Evolutionary conservation across 1,140 invertebrate species (phyloP).

Genomic region (Heliconius congener): DNA sequence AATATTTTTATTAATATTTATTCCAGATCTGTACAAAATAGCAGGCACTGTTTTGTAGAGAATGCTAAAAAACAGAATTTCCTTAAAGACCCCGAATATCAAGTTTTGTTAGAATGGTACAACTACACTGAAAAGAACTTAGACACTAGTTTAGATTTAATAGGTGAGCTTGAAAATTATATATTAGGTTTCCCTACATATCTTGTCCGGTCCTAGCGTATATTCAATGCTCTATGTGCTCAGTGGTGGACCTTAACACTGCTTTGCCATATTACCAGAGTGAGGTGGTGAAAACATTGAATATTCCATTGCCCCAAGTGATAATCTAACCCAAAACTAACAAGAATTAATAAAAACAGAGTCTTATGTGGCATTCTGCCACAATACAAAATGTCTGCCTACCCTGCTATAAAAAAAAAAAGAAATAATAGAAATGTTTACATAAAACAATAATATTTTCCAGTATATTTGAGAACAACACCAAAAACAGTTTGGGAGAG

Average conservation of each 20-base stretch:
- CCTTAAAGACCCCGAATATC: slow-evolving; percentile 82
- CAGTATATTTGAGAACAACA: slow-evolving; percentile 92
- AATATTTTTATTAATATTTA: slow-evolving; percentile 1
- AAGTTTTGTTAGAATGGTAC: slow-evolving; percentile 92
- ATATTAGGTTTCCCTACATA: background rate
- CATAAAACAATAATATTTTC: slow-evolving; percentile 44
- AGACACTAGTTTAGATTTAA: slow-evolving; percentile 90
- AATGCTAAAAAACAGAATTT: slow-evolving; percentile 84
- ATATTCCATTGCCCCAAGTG: no score
- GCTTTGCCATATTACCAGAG: no score
- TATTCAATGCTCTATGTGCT: no score
- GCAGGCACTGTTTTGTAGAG: slow-evolving; percentile 90
- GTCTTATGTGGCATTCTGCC: no score
- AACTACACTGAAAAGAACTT: slow-evolving; percentile 87
- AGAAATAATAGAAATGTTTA: no score
- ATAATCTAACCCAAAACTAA: no score
- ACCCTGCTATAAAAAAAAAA: no score
- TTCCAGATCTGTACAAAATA: slow-evolving; percentile 78
- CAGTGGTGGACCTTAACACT: no score
- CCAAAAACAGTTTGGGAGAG: slow-evolving; percentile 91
- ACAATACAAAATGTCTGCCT: no score
- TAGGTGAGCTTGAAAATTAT: slow-evolving; percentile 83
- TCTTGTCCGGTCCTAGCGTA: no score
- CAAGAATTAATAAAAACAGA: no score
- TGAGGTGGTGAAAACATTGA: no score